Base-by-base conservation (phyloP, 2,113 vertebrate genomes). In the Notothenia coriiceps region DNA sequence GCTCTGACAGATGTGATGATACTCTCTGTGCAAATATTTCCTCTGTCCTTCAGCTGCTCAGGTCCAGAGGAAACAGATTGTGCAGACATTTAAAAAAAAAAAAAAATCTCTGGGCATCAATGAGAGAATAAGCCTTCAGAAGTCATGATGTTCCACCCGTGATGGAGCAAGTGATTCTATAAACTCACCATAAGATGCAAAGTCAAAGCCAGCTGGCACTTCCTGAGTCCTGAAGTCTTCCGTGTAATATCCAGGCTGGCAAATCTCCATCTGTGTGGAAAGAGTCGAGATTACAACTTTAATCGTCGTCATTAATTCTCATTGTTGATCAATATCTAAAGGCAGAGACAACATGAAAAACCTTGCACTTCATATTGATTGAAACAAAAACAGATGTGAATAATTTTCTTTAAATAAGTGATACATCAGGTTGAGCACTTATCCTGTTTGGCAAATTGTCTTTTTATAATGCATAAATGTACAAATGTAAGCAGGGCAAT, bases 221-320 rank as follows among this genome's bases (percentile, higher is more conserved):
- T 96, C 95, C 83, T 96, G 95, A 9, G 94, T 93, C 82, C 91
- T 94, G 91, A 95, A 95, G 82, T 96, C 94, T 22, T 96, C 95
- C 1, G 86, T 84, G 83, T 93, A 94, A 89, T 86, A 95, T 59
- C 93, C 94, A 79, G 89, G 85, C 80, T 94, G 94, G 55, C 93
- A 96, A 64, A 94, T 84, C 72, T 95, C 94, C 95, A 96, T 95
- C 94, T 95, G 82, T 77, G 62, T 52, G 4, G 3, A 76, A 61
- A 76, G 43, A 70, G 22, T 10, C 5, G 3, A 46, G 59, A 75
- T 75, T 67, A 61, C 22, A 66, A 43, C 70, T 60, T 65, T 66
- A 29, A 60, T 25, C 55, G 40, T 11, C 2, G 20, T 2, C 35
- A 33, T 6, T 6, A 70, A n/a, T 14, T n/a, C 15, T 50, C 1